Evolutionary conservation across 92 coral and sea anemone genomes (phyloP).

Genomic region (Siderastrea siderea): DNA sequence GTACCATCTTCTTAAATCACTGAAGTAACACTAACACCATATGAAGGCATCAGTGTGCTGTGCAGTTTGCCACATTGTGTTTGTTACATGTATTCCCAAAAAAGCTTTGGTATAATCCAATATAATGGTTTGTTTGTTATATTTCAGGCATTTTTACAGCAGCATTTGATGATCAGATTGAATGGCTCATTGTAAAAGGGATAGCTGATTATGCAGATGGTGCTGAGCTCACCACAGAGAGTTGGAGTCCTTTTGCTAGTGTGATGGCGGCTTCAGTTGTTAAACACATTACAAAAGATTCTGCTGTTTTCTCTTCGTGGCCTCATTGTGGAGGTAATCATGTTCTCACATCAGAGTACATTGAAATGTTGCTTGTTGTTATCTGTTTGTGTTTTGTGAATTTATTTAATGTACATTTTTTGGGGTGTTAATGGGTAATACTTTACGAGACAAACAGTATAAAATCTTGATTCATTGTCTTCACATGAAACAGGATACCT

Average conservation of each 20-base stretch:
- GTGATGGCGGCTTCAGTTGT: conserved; percentile 61
- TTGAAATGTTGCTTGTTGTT: too few species aligned
- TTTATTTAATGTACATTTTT: too few species aligned
- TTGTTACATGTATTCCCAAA: not conserved
- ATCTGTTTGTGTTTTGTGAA: too few species aligned
- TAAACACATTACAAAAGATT: not conserved
- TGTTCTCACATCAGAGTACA: too few species aligned
- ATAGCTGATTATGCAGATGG: conserved; percentile 58
- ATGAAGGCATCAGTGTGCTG: too few species aligned
- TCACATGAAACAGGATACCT: too few species aligned
- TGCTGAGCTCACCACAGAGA: conserved; percentile 4
- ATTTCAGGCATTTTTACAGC: conserved; percentile 47
- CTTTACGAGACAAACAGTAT: too few species aligned
- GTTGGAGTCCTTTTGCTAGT: conserved; percentile 43
- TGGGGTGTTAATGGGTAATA: too few species aligned
- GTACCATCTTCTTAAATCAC: too few species aligned
- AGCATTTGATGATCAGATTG: conserved; percentile 9
- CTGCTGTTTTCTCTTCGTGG: conserved; percentile 21
- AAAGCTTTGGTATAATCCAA: too few species aligned
- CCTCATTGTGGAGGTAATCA: conserved; percentile 1
- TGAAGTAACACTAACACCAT: too few species aligned
- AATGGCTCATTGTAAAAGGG: conserved; percentile 53
- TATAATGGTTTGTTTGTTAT: not conserved
- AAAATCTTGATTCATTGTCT: too few species aligned
- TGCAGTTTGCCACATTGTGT: not conserved